A percentile compares a stretch with the other conserved stretches of the same genome.
Evolutionary conservation across 2,113 vertebrate genomes (phyloP).

Genomic region (Bettongia penicillata): DNA sequence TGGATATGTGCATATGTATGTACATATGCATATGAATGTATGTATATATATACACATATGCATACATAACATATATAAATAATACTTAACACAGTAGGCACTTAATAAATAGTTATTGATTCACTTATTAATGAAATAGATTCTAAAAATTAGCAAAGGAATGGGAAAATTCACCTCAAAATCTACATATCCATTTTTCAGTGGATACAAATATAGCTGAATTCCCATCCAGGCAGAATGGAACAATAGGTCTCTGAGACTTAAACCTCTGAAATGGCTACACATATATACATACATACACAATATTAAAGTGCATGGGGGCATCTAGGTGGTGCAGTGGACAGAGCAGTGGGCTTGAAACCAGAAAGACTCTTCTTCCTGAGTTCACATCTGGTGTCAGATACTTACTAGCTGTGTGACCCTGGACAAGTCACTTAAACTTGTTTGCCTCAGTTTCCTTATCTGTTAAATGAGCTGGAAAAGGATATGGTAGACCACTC

Average conservation of each 20-base stretch:
- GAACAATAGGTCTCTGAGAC: neutral
- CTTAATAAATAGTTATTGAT: neutral
- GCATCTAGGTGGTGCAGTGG: neutral
- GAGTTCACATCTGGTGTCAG: no score
- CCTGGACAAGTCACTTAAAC: neutral
- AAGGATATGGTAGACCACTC: neutral
- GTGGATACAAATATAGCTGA: neutral
- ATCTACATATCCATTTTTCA: neutral
- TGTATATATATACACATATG: no score
- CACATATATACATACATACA: neutral
- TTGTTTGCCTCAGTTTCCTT: neutral
- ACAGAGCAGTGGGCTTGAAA: neutral
- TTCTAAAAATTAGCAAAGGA: neutral
- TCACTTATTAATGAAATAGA: neutral
- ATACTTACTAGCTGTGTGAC: neutral
- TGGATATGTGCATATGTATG: no score
- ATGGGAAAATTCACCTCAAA: neutral
- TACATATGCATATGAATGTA: no score
- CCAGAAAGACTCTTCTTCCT: no score
- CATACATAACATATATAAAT: neutral
- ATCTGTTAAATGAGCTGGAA: neutral
- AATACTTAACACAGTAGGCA: neutral
- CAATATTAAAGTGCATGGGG: neutral
- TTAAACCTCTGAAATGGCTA: neutral
- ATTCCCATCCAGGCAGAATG: neutral